Evolutionary conservation across 2,797 vertebrate species (phyloP).

Genomic region (Pteronotus mesoamericanus): DNA sequence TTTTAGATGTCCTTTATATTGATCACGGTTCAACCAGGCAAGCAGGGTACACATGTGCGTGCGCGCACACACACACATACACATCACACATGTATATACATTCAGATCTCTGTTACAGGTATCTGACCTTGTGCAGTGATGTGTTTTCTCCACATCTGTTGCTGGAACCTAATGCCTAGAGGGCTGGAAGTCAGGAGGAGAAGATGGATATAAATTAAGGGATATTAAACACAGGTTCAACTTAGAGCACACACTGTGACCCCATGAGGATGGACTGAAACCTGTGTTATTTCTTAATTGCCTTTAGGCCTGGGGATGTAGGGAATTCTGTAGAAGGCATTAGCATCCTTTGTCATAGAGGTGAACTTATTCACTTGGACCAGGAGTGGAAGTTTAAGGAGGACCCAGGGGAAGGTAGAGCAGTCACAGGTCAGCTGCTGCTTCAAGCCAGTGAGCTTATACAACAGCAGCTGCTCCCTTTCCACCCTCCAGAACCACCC

Average conservation of each 20-base stretch:
- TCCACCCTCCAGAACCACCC: background rate
- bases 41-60: background rate
- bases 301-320: background rate
- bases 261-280: background rate
- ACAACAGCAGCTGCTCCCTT: background rate
- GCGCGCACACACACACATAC: background rate
- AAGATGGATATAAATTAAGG: background rate
- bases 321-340: background rate
- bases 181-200: background rate
- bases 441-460: background rate
- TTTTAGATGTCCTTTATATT: background rate
- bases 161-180: background rate
- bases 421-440: background rate
- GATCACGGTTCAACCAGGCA: background rate
- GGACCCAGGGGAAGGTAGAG: background rate
- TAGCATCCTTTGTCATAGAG: background rate
- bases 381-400: background rate
- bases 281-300: background rate
- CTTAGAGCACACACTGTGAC: background rate
- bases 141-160: background rate
- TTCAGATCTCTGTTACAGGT: background rate
- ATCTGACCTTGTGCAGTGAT: background rate
- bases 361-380: no score
- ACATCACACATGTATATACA: background rate
- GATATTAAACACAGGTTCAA: background rate